phyloP scores from a whole-genome alignment of 2,888 invertebrate species.

The Melangyna quadrimaculata region DNA sequence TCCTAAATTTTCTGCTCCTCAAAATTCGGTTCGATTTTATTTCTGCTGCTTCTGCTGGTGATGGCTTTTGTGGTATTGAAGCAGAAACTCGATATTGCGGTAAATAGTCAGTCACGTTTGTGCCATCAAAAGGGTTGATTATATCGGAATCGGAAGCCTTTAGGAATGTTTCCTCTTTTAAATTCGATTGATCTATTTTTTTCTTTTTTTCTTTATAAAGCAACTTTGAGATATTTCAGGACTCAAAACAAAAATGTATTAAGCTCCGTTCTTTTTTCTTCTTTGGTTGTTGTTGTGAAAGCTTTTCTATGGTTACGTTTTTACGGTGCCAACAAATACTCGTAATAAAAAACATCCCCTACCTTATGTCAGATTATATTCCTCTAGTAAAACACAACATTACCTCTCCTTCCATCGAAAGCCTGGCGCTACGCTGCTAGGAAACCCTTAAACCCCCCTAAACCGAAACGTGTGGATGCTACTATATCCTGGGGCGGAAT shows the following conservation, averaged over 20 bases:
- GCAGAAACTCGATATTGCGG: constrained; percentile 4
- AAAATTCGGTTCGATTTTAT: background rate
- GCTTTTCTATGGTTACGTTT: constrained; percentile 27
- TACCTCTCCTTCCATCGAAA: background rate
- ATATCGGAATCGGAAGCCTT: constrained; percentile 3
- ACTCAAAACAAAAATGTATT: constrained; percentile 5
- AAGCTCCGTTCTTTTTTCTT: background rate
- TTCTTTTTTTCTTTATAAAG: background rate
- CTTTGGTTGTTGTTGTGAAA: background rate
- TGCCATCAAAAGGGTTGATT: constrained; percentile 24
- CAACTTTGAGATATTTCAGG: background rate
- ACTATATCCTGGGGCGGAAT: background rate
- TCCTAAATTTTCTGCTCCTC: background rate
- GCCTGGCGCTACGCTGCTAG: background rate
- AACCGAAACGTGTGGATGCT: background rate
- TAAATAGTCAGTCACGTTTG: constrained; percentile 14
- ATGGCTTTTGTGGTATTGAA: background rate
- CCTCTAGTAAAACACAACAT: background rate
- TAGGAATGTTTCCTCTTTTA: constrained; percentile 14
- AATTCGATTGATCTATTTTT: constrained; percentile 23
- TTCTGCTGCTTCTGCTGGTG: background rate
- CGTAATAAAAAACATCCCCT: constrained; percentile 3
- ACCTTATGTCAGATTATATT: background rate
- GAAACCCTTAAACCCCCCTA: background rate
- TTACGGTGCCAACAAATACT: background rate